Conservation (phyloP, 2,113 vertebrate genomes). For the Ictidomys tridecemlineatus region DNA sequence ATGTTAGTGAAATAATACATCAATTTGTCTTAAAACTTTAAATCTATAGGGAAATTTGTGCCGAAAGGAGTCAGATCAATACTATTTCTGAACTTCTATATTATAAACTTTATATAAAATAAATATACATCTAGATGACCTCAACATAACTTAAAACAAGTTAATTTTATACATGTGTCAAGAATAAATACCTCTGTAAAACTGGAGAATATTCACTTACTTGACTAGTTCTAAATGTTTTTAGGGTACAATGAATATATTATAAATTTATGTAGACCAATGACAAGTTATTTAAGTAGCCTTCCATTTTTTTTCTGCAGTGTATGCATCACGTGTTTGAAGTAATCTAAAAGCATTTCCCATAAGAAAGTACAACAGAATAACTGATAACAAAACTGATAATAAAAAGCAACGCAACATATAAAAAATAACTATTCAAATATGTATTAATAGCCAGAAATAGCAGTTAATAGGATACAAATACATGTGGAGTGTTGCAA, state of each 20-base stretch:
- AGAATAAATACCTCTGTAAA: not conserved
- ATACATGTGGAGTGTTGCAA: not conserved
- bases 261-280: not conserved
- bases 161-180: not conserved
- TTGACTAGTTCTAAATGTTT: not conserved
- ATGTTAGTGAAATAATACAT: constrained; percentile 29
- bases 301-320: not conserved
- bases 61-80: not conserved
- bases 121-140: not conserved
- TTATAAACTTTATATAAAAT: not conserved
- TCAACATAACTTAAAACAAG: not conserved
- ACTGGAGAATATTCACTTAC: not conserved
- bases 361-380: not conserved
- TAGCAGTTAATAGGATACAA: not conserved
- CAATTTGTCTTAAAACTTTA: constrained; percentile 30
- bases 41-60: constrained; percentile 7
- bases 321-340: not conserved
- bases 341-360: not conserved
- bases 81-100: not conserved
- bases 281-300: not conserved
- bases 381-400: not conserved
- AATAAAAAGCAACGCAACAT: not conserved
- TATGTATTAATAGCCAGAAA: not conserved
- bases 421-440: not conserved
- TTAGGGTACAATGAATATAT: not conserved